Base-by-base conservation (phyloP, 1,140 invertebrate genomes). In the Papilio glaucus region DNA sequence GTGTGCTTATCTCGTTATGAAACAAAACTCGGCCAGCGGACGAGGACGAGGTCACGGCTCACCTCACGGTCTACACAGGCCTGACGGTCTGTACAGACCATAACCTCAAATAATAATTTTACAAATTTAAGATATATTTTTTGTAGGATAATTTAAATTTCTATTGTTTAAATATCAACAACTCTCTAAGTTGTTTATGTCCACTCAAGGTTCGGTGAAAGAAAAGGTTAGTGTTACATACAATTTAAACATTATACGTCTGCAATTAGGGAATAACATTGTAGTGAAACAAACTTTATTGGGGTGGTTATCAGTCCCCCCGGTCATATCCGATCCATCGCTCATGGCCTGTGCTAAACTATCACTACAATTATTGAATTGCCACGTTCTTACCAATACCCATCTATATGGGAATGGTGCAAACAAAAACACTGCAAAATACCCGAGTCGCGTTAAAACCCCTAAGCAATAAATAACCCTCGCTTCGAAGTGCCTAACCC, bases 381-480 rank as follows among this genome's bases (percentile, higher is more conserved):
- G 21, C 21, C 49, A 12, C 49, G 21, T 4, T 24, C 15, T 24
- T 26, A 53, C 15, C 45, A 24, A 12, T 26, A 18, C 45, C 18
- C 45, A 57, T 33, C 29, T 33, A 33, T 5, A 57, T 57, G 9
- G 21, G 49, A 57, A 13, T 18, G 5, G 42, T 21, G 8, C 18
- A 21, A 49, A 21, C 45, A 57, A 57, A 57, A 57, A 57, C 49
- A 57, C 49, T 12, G 49, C 49, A 57, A 57, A 57, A 57, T 57
- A 26, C 49, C 24, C 10, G 21, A 26, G 49, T 57, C 49, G 49
- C 49, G 49, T 57, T 24, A 57, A 57, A 57, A 57, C 49, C 49
- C 49, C 49, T 4, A 8, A 57, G 18, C 21, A 26, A 57, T 57
- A 57, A 57, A 57, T 24, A 57, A 57, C 49, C 49, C 49, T 21